phyloP scores from a whole-genome alignment of 1,140 invertebrate species.

The Bombus vancouverensis region DNA sequence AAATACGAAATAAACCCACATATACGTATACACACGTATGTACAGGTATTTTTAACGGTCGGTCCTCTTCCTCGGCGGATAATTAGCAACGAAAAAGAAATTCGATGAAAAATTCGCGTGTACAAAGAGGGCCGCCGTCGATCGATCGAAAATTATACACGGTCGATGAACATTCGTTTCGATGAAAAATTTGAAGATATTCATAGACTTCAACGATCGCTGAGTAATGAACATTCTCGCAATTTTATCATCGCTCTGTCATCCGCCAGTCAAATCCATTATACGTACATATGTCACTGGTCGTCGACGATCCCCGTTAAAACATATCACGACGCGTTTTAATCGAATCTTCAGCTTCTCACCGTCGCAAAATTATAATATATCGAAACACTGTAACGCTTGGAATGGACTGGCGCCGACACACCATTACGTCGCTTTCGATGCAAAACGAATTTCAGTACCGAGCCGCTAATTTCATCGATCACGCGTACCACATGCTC shows the following conservation, averaged over 20 bases:
- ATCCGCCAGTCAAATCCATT: too few species aligned
- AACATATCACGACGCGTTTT: neutral
- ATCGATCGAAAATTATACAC: neutral
- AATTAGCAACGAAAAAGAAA: slow-evolving; percentile 4
- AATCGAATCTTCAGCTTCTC: neutral
- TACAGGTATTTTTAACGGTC: neutral
- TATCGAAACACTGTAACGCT: neutral
- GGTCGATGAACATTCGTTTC: neutral
- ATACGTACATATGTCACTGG: too few species aligned
- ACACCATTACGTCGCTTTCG: neutral
- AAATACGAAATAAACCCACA: neutral
- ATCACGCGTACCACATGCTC: neutral
- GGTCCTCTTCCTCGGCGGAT: neutral
- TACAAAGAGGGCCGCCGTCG: neutral
- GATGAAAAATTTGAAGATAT: neutral
- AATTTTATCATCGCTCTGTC: slow-evolving; percentile 21
- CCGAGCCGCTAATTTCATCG: slow-evolving; percentile 11
- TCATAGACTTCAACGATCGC: neutral
- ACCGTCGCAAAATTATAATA: slow-evolving; percentile 12
- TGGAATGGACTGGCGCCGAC: neutral
- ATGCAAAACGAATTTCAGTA: slow-evolving; percentile 1
- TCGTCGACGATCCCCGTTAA: neutral
- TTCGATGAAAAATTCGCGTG: neutral
- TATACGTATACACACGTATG: neutral
- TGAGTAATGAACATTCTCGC: neutral